Evolutionary conservation across 2,113 vertebrate genomes (phyloP).

Genomic region (Amphilophus citrinellus): DNA sequence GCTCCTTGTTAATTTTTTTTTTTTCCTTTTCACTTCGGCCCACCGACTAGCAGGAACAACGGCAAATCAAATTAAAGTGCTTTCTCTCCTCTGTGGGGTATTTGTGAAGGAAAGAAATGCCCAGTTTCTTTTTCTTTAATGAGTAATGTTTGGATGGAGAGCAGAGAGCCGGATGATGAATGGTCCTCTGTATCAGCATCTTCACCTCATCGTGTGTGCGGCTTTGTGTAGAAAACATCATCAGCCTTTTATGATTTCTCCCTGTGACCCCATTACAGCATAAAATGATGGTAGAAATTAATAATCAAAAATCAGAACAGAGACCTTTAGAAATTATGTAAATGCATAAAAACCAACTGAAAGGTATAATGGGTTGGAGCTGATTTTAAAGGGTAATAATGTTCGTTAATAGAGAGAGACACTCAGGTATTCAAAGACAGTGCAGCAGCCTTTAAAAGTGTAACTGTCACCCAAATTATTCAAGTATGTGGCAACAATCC

Average conservation of each 20-base stretch:
- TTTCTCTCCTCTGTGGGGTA: neutral
- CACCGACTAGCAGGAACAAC: constrained; percentile 1
- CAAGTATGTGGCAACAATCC: neutral
- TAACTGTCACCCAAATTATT: neutral
- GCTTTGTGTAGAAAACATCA: constrained; percentile 33
- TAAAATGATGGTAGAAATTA: neutral
- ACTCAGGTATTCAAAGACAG: neutral
- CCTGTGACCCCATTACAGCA: neutral
- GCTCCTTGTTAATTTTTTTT: neutral
- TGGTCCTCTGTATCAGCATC: constrained; percentile 20
- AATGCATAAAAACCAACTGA: too few species aligned
- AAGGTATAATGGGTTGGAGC: neutral
- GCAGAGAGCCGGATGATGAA: constrained; percentile 34
- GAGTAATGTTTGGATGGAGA: constrained; percentile 27
- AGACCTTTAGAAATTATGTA: too few species aligned
- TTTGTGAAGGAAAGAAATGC: constrained; percentile 1
- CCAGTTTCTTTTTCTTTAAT: constrained; percentile 24
- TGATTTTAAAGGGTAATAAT: neutral
- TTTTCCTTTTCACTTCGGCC: neutral
- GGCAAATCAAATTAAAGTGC: constrained; percentile 39
- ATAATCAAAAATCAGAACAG: neutral
- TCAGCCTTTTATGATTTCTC: constrained; percentile 15
- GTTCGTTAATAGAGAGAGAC: neutral
- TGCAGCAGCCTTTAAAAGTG: neutral
- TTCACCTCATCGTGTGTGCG: constrained; percentile 14